A percentile compares a stretch with the other conserved stretches of the same genome.
Conservation (phyloP, 2,113 vertebrate genomes). For the Dicrurus megarhynchus region DNA sequence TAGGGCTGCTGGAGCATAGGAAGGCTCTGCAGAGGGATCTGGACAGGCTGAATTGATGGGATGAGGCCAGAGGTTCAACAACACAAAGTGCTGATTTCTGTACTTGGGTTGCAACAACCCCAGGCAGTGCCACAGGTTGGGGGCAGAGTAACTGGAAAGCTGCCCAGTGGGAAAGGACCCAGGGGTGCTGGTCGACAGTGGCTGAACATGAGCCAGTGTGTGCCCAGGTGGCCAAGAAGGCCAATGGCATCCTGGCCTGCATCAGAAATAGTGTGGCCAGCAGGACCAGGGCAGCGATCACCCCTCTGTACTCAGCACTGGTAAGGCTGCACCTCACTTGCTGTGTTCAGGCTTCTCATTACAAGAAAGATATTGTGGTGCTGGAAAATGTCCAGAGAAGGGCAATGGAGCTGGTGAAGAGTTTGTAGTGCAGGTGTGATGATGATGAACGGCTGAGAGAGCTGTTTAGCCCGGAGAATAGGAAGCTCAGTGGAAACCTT, state of each 20-base stretch:
- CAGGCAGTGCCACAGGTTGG: not conserved
- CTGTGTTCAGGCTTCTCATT: not conserved
- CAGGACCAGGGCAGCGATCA: accelerated
- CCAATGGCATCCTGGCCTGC: not conserved
- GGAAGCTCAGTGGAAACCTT: not conserved
- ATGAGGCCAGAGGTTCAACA: not conserved
- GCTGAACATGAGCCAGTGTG: accelerated
- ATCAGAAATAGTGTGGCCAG: not conserved
- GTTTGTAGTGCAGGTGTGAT: not conserved
- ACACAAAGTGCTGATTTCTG: not conserved
- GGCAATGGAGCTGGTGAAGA: not conserved
- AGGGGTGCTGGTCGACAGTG: accelerated
- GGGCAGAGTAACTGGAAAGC: not conserved
- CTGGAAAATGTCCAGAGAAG: not conserved
- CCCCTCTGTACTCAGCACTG: not conserved
- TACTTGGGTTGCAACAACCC: not conserved
- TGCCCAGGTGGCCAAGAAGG: not conserved
- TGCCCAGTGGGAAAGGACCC: not conserved
- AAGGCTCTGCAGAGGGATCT: not conserved
- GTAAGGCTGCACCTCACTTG: accelerated
- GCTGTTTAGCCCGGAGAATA: not conserved
- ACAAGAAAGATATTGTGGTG: not conserved
- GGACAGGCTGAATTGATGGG: not conserved
- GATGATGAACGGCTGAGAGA: not conserved
- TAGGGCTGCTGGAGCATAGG: not conserved